Base-by-base conservation (phyloP, 2,113 vertebrate species). In the Protobothrops mucrosquamatus region DNA sequence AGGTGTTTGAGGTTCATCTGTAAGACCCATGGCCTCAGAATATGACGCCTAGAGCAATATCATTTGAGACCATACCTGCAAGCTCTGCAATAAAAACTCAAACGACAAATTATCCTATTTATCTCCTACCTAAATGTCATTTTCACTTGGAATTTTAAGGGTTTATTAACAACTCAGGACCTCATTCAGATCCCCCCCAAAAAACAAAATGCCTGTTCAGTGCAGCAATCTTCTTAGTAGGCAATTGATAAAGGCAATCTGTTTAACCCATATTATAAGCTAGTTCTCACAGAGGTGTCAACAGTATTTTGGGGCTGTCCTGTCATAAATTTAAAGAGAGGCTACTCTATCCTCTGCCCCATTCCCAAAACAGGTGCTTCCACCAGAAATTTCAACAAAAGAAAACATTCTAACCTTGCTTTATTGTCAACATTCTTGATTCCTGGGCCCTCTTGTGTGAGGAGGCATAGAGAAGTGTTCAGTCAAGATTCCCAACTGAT, bases 51-150 rank as follows among this genome's bases (percentile, higher is more conserved):
- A 91, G 89, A 91, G 88, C 95, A 61, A 89, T 95, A 46, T 26
- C 43, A 4, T n/a, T 59, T 43, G 3, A 95, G 92, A 91, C 96
- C 96, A 64, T 96, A 95, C 93, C 95, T 96, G 93, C 95, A 94
- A 95, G 95, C 93, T 94, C 95, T 95, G 95, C 92, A 95, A 95
- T 93, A 95, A 95, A 51, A 94, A 91, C 95, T 95, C 96, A 94
- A 95, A 95, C 86, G 94, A 95, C 93, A 92, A 92, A 89, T 46
- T 96, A 95, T 94, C 94, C 93, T 15, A 91, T 94, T 93, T 96
- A 95, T 94, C 91, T 96, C 89, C 57, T 92, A 85, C 64, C 94
- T 95, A 92, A 96, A 96, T 94, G 93, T 94, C 94, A 85, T 96
- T 94, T 96, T 94, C 94, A 92, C 95, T 85, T 69, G 59, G 93